Evolutionary conservation across 2,888 invertebrate species (phyloP).

Genomic region (Scaptodrosophila latifasciaeformis): DNA sequence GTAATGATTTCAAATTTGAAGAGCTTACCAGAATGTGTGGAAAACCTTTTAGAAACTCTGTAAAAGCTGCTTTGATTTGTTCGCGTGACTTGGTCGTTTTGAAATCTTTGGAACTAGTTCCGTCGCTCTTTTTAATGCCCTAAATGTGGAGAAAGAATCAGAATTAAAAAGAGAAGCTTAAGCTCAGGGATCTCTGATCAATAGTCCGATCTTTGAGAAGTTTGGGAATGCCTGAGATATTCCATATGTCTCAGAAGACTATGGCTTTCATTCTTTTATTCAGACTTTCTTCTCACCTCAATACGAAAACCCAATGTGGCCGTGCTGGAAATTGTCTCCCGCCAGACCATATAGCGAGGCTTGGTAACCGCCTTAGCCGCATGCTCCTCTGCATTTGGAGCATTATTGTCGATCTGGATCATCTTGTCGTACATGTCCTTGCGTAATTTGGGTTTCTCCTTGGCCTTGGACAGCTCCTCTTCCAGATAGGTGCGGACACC

Average conservation of each 20-base stretch:
- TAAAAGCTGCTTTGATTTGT: slow-evolving; percentile 86
- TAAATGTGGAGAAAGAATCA: slow-evolving; percentile 19
- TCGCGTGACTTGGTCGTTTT: slow-evolving; percentile 93
- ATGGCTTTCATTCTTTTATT: background rate
- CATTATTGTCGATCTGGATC: slow-evolving; percentile 92
- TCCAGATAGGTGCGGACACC: slow-evolving; percentile 96
- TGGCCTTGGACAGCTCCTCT: slow-evolving; percentile 95
- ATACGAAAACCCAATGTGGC: slow-evolving; percentile 96
- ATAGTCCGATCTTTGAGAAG: too few species aligned
- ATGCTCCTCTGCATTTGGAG: slow-evolving; percentile 93
- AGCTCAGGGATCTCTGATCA: too few species aligned
- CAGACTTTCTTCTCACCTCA: slow-evolving; percentile 78
- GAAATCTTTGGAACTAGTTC: slow-evolving; percentile 94
- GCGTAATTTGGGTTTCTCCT: slow-evolving; percentile 93
- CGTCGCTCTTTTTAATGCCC: slow-evolving; percentile 92
- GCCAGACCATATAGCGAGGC: slow-evolving; percentile 95
- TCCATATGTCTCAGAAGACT: too few species aligned
- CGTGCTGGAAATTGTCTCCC: slow-evolving; percentile 98
- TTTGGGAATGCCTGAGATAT: too few species aligned
- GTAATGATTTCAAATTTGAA: background rate
- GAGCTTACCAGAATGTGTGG: slow-evolving; percentile 84
- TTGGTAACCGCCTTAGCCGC: slow-evolving; percentile 93
- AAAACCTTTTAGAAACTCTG: slow-evolving; percentile 87
- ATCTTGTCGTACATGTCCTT: slow-evolving; percentile 99
- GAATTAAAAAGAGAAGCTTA: background rate